phyloP scores from a whole-genome alignment of 2,888 invertebrate genomes.

The Buathra laborator region DNA sequence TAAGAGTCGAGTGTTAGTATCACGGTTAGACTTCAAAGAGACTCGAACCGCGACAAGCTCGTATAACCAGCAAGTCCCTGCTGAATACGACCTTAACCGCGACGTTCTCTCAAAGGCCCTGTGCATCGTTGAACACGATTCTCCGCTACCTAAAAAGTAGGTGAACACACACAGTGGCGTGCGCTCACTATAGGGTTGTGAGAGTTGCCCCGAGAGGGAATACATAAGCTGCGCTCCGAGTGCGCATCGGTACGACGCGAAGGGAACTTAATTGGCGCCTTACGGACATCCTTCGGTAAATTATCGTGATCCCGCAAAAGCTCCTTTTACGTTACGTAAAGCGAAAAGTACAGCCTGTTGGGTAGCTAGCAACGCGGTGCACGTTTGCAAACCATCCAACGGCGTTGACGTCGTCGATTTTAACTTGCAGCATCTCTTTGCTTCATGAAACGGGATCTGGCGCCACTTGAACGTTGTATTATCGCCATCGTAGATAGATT shows the following conservation, averaged over 20 bases:
- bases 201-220: constrained; percentile 21
- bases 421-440: neutral
- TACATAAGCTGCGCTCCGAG: constrained; percentile 12
- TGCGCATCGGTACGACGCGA: constrained; percentile 54
- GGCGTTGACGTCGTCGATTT: constrained; percentile 1
- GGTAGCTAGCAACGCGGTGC: neutral
- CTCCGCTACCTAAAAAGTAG: constrained; percentile 71
- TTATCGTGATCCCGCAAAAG: constrained; percentile 73
- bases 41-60: constrained; percentile 42
- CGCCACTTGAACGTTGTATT: neutral
- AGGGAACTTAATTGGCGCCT: constrained; percentile 79
- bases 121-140: constrained; percentile 7
- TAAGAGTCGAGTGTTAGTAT: constrained; percentile 29
- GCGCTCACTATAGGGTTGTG: neutral
- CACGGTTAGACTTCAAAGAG: constrained; percentile 24
- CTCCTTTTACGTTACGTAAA: constrained; percentile 69
- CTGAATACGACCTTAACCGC: constrained; percentile 32
- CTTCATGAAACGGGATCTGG: neutral
- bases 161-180: constrained; percentile 61
- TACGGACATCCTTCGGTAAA: constrained; percentile 75
- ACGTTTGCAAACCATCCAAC: constrained; percentile 4
- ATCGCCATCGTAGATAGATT: neutral
- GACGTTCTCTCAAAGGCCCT: constrained; percentile 38
- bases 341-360: neutral
- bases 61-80: constrained; percentile 30